A percentile compares a stretch with the other conserved stretches of the same genome.
Evolutionary conservation across 2,113 vertebrate genomes (phyloP).

Genomic region (Empidonax traillii): DNA sequence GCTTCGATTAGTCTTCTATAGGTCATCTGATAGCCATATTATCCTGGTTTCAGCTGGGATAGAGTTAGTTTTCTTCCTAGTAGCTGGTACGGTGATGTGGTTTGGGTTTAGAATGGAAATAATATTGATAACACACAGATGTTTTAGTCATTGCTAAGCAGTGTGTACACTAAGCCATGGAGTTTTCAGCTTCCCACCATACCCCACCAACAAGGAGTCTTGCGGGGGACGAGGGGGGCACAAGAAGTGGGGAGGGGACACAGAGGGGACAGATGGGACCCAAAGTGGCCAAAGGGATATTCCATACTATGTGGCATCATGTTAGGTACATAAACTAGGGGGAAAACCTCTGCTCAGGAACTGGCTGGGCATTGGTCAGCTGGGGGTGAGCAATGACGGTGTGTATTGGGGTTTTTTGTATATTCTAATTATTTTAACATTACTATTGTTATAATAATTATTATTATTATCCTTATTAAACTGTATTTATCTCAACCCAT

Average conservation of each 20-base stretch:
- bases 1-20: neutral
- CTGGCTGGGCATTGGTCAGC: neutral
- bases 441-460: neutral
- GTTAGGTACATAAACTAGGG: neutral
- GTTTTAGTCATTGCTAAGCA: neutral
- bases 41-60: neutral
- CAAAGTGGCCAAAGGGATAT: neutral
- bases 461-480: neutral
- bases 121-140: neutral
- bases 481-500: neutral
- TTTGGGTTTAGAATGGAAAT: neutral
- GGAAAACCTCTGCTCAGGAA: neutral
- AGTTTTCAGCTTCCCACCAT: neutral
- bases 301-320: neutral
- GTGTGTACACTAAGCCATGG: neutral
- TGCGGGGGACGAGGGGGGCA: neutral
- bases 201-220: neutral
- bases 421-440: neutral
- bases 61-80: neutral
- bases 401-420: neutral
- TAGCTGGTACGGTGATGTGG: neutral
- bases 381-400: accelerated
- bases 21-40: neutral
- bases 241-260: neutral
- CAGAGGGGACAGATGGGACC: neutral